phyloP scores from a whole-genome alignment of 2,797 vertebrate species.

The Amphiprion clarkii region DNA sequence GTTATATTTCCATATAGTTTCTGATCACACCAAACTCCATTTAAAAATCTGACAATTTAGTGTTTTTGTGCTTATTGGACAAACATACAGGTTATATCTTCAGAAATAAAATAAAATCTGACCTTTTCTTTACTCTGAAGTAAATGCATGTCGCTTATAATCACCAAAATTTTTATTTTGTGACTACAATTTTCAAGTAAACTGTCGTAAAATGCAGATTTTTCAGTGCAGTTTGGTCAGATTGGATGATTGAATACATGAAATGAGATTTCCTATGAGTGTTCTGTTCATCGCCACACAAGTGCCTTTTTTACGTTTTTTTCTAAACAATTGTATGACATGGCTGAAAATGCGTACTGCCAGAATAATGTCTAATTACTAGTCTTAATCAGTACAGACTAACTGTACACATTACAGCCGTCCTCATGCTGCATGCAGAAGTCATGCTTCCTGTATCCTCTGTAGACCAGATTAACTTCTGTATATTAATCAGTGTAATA shows the following conservation, averaged over 20 bases:
- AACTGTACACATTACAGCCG: constrained; percentile 39
- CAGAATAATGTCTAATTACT: constrained; percentile 46
- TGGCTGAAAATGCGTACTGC: constrained; percentile 38
- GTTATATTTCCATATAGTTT: background rate
- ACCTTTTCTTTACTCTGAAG: background rate
- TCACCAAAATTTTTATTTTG: background rate
- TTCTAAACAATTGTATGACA: constrained; percentile 46
- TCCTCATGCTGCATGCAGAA: constrained; percentile 42
- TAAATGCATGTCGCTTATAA: background rate
- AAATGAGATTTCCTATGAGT: constrained; percentile 21
- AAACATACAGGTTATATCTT: background rate
- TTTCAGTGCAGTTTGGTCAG: constrained; percentile 9
- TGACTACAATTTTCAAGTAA: constrained; percentile 18
- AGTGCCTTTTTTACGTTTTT: constrained; percentile 64
- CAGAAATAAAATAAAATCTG: background rate
- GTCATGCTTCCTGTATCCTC: constrained; percentile 67
- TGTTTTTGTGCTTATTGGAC: background rate
- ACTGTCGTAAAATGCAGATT: background rate
- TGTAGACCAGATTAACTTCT: constrained; percentile 68
- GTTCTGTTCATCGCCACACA: constrained; percentile 9
- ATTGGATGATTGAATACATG: background rate
- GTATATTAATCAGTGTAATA: constrained; percentile 76
- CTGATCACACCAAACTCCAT: constrained; percentile 6
- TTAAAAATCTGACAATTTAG: constrained; percentile 1
- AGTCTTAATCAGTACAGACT: constrained; percentile 37